phyloP scores from a whole-genome alignment of 1,140 invertebrate genomes.

The Leptinotarsa texana region DNA sequence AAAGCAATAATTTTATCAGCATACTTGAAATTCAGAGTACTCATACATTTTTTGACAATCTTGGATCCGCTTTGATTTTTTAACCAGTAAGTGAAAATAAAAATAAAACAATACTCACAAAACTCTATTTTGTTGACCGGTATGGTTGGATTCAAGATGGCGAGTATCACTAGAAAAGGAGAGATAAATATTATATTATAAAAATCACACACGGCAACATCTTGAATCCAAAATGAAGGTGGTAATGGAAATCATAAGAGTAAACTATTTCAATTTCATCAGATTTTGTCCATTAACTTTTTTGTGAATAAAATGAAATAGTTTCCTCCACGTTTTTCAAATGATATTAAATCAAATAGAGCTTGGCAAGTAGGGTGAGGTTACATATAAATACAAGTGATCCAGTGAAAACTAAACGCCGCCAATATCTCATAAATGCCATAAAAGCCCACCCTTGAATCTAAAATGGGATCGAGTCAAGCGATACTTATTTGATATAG shows the following conservation, averaged over 20 bases:
- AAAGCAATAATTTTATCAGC: too few relatives aligned
- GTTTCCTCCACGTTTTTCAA: neutral
- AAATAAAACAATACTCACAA: conserved; percentile 26
- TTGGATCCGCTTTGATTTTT: too few relatives aligned
- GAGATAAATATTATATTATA: conserved; percentile 24
- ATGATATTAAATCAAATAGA: neutral
- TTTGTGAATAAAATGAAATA: neutral
- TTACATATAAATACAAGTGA: neutral
- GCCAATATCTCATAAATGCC: too few relatives aligned
- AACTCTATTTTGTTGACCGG: conserved; percentile 27
- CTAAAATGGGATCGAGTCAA: too few relatives aligned
- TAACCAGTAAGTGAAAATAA: neutral
- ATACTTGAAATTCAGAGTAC: too few relatives aligned
- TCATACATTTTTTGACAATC: too few relatives aligned
- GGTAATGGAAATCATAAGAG: neutral
- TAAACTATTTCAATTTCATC: neutral
- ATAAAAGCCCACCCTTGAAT: too few relatives aligned
- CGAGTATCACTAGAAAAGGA: conserved; percentile 23
- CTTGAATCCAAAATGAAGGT: conserved; percentile 22
- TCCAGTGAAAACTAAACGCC: too few relatives aligned
- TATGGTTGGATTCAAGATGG: conserved; percentile 29
- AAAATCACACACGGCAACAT: conserved; percentile 9
- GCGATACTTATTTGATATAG: too few relatives aligned
- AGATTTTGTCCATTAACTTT: neutral
- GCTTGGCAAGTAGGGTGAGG: neutral